Evolutionary conservation across 2,888 invertebrate species (phyloP).

Genomic region (Sylvicola fuscatus): DNA sequence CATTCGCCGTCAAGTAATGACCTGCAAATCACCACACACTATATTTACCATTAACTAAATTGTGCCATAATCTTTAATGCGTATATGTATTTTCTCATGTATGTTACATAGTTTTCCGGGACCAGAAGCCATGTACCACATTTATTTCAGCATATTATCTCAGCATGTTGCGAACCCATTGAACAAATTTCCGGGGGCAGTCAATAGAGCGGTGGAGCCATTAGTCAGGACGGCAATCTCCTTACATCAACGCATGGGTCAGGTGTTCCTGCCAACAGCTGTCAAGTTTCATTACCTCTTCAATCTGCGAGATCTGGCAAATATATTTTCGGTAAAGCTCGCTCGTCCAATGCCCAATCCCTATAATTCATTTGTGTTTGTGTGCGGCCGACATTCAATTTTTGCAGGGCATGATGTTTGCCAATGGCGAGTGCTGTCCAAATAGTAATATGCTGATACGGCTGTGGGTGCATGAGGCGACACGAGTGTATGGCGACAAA

Average conservation of each 20-base stretch:
- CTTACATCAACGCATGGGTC: constrained; percentile 53
- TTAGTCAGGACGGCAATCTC: constrained; percentile 52
- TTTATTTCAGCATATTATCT: constrained; percentile 62
- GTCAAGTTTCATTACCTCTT: constrained; percentile 90
- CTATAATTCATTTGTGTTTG: neutral
- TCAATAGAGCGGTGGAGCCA: constrained; percentile 35
- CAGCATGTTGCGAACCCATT: constrained; percentile 47
- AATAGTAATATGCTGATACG: constrained; percentile 49
- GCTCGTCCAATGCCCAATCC: constrained; percentile 2
- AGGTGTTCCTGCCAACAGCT: constrained; percentile 76
- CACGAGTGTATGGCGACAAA: constrained; percentile 81
- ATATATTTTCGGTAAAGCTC: constrained; percentile 64
- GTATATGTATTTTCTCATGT: no score
- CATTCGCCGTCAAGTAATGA: constrained; percentile 55
- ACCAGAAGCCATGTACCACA: constrained; percentile 57
- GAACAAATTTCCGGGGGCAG: constrained; percentile 40
- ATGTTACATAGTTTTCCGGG: constrained; percentile 60
- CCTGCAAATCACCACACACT: neutral
- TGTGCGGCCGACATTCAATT: neutral
- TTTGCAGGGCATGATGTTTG: constrained; percentile 62
- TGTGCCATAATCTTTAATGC: no score
- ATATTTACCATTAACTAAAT: neutral
- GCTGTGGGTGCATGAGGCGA: constrained; percentile 78
- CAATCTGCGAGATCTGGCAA: constrained; percentile 79
- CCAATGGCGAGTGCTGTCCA: constrained; percentile 54